phyloP scores from a whole-genome alignment of 2,888 invertebrate genomes.

The Mesorhabditis spiculigera region DNA sequence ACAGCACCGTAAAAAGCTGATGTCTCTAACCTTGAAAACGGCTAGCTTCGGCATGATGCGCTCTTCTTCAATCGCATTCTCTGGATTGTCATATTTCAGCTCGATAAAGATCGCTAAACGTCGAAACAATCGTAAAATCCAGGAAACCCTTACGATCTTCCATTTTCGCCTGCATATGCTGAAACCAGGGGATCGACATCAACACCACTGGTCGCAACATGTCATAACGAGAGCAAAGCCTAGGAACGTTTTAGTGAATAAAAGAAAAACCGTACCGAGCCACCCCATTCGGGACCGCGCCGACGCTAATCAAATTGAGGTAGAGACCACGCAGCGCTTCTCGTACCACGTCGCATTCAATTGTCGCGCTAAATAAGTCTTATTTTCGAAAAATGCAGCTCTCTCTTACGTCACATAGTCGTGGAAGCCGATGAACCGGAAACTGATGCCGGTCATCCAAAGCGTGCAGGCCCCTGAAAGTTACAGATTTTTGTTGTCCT shows the following conservation, averaged over 20 bases:
- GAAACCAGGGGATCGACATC: not conserved
- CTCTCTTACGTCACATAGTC: not conserved
- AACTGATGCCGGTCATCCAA: not conserved
- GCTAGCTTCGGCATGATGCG: not conserved
- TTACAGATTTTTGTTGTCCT: not conserved
- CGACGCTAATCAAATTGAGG: not conserved
- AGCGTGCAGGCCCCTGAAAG: not conserved
- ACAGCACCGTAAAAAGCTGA: too few relatives aligned
- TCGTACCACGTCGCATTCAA: not conserved
- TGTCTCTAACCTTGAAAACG: too few relatives aligned
- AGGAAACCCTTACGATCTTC: not conserved
- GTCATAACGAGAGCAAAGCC: not conserved
- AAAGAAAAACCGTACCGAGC: constrained; percentile 1
- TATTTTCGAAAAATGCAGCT: too few relatives aligned
- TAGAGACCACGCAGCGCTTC: not conserved
- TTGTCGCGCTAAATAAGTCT: not conserved
- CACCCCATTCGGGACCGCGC: not conserved
- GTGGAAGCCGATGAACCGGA: not conserved
- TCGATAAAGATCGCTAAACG: not conserved
- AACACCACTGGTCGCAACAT: not conserved
- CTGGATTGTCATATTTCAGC: not conserved
- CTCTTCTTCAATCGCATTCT: not conserved
- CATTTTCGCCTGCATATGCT: not conserved
- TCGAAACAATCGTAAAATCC: not conserved
- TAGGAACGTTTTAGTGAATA: not conserved